Percentiles rank a stretch among this genome's conserved stretches.
Evolutionary conservation across 2,797 vertebrate species (phyloP).

Genomic region (Muscicapa striata): DNA sequence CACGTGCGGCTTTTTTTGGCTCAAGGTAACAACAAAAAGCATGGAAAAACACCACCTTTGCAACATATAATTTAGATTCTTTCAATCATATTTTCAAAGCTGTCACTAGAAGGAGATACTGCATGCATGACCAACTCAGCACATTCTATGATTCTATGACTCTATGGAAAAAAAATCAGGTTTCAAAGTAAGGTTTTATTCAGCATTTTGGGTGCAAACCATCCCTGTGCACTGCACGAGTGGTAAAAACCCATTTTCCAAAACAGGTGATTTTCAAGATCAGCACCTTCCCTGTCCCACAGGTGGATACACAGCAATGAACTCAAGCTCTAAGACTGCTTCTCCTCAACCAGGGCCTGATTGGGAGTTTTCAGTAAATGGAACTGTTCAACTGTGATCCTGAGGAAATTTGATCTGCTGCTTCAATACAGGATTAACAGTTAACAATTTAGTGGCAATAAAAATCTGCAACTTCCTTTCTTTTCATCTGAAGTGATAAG

Average conservation of each 20-base stretch:
- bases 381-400: neutral
- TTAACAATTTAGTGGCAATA: conserved; percentile 49
- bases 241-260: neutral
- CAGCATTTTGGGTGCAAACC: neutral
- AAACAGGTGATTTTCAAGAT: neutral
- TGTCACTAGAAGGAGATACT: neutral
- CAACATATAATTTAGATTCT: neutral
- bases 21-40: neutral
- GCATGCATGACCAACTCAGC: neutral
- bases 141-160: neutral
- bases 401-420: neutral
- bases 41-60: neutral
- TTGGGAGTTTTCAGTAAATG: neutral
- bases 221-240: neutral
- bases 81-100: neutral
- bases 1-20: neutral
- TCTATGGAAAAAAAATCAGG: accelerated
- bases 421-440: neutral
- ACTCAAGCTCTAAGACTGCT: neutral
- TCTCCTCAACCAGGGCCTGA: neutral
- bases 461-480: conserved; percentile 45
- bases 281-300: neutral
- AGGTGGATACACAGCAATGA: neutral
- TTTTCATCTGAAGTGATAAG: conserved; percentile 40
- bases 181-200: neutral